These are phyloP conservation scores for Drosophila takahashii DNA, from an alignment of 1,140 invertebrate species.

Conservation along the genomic window DNA sequence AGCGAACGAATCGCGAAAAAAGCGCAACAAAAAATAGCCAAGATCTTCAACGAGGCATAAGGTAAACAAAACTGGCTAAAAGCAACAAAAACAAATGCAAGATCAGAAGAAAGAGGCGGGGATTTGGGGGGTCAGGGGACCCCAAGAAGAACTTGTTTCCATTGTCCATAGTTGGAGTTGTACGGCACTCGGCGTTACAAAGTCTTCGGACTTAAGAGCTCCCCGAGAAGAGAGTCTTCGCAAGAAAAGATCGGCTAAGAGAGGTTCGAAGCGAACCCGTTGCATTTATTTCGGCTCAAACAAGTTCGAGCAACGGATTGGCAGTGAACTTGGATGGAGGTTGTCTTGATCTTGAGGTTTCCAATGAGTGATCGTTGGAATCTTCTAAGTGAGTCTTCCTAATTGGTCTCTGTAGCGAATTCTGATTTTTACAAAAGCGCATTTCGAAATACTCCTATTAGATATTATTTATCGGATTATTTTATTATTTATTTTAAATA, in stretches of 20 bases:
- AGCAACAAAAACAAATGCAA: conserved; percentile 53
- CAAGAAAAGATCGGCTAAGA: neutral
- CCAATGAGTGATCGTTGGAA: neutral
- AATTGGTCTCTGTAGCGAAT: too few relatives aligned
- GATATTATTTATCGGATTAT: too few relatives aligned
- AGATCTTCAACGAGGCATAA: conserved; percentile 73
- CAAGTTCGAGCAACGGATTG: conserved; percentile 41
- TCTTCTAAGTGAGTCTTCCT: too few relatives aligned
- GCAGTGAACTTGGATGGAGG: conserved; percentile 67
- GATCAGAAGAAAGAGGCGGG: conserved; percentile 8
- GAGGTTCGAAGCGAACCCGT: conserved; percentile 38
- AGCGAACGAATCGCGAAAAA: conserved; percentile 17
- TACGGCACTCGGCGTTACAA: conserved; percentile 26
- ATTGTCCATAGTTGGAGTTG: conserved; percentile 76
- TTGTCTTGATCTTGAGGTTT: conserved; percentile 37
- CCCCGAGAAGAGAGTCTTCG: conserved; percentile 31
- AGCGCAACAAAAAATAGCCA: conserved; percentile 38
- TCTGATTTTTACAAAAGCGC: too few relatives aligned
- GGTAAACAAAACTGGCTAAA: conserved; percentile 76
- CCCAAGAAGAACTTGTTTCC: conserved; percentile 70
- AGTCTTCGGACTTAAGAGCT: conserved; percentile 37
- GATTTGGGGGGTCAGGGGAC: conserved; percentile 1
- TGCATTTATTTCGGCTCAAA: conserved; percentile 24
- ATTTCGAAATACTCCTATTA: too few relatives aligned
- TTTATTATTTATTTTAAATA: too few relatives aligned